phyloP scores from a whole-genome alignment of 2,113 vertebrate species.

The Rhynchopsitta pachyrhyncha region DNA sequence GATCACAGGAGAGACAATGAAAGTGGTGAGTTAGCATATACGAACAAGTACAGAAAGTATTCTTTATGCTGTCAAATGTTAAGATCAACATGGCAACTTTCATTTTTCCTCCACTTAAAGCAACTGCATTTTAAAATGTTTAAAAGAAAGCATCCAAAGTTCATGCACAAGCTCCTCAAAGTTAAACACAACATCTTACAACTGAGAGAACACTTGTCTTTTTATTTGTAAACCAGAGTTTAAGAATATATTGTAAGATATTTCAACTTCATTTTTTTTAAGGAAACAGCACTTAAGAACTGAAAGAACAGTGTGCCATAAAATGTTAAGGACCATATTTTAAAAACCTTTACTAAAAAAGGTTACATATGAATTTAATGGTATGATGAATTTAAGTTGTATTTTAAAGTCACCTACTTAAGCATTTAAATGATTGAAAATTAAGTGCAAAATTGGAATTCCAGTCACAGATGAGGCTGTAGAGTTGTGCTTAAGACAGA shows the following conservation, averaged over 20 bases:
- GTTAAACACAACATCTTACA: constrained; percentile 22
- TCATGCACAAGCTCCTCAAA: constrained; percentile 37
- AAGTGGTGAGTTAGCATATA: background rate
- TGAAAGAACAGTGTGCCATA: background rate
- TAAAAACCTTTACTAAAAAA: constrained; percentile 24
- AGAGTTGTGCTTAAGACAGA: background rate
- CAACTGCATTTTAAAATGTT: background rate
- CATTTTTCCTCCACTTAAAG: background rate
- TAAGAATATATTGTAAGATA: background rate
- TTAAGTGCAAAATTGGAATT: background rate
- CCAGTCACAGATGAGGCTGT: background rate
- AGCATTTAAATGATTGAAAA: background rate
- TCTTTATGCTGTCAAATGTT: background rate
- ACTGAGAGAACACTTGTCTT: background rate
- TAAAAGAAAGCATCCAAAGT: background rate
- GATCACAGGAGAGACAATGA: background rate
- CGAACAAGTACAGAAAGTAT: background rate
- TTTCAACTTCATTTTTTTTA: background rate
- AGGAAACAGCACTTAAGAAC: constrained; percentile 31
- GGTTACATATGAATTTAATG: background rate
- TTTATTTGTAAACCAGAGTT: constrained; percentile 30
- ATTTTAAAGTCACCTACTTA: background rate
- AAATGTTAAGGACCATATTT: background rate
- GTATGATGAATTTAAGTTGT: background rate
- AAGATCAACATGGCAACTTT: background rate